These are phyloP conservation scores for Orthosia incerta DNA, from an alignment of 2,888 invertebrate species.

Conservation along the genomic window DNA sequence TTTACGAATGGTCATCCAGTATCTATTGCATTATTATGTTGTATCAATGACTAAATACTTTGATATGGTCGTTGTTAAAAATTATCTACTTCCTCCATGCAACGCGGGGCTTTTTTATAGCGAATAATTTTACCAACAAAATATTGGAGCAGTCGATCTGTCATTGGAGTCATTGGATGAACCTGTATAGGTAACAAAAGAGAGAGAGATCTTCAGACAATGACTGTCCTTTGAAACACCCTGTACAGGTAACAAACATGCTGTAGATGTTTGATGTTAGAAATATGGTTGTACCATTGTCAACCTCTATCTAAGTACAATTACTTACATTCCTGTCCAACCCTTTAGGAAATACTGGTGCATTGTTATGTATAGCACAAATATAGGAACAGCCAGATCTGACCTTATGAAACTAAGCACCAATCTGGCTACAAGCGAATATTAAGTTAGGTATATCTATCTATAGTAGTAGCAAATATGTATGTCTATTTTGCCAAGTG, in stretches of 20 bases:
- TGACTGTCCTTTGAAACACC: background rate
- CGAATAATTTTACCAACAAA: background rate
- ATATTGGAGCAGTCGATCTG: background rate
- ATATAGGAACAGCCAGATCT: background rate
- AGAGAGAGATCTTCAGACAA: background rate
- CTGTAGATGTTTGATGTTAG: background rate
- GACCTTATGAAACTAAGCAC: conserved; percentile 15
- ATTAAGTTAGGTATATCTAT: conserved; percentile 28
- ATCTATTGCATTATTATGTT: background rate
- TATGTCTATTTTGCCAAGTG: conserved; percentile 49
- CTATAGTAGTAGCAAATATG: conserved; percentile 35
- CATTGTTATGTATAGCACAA: too few relatives aligned
- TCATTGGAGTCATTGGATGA: background rate
- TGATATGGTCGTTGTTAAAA: conserved; percentile 1
- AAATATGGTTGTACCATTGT: background rate
- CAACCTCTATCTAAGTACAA: background rate
- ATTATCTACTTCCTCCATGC: conserved; percentile 36
- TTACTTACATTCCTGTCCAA: background rate
- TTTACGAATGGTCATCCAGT: too few relatives aligned
- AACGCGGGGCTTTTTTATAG: background rate
- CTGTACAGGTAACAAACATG: background rate
- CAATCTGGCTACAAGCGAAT: conserved; percentile 3
- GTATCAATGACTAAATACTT: conserved; percentile 12
- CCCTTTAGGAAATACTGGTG: too few relatives aligned
- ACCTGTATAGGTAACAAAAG: background rate